Evolutionary conservation across 2,797 vertebrate species (phyloP).

Genomic region (Parotocinclus haroldoi): DNA sequence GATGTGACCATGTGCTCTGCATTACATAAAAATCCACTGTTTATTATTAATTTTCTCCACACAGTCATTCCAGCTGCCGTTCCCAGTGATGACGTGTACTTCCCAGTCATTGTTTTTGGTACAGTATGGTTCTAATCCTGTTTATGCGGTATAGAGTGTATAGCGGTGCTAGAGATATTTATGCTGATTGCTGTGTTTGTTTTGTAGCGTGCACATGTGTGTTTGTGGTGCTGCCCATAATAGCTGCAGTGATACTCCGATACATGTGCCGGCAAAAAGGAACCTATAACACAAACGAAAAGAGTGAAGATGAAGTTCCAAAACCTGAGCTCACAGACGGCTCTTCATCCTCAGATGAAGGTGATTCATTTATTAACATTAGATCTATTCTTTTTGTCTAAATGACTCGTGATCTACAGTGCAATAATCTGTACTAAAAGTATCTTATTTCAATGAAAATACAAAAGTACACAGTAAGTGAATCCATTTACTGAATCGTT

Average conservation of each 20-base stretch:
- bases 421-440: too few relatives aligned
- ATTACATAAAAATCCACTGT: too few relatives aligned
- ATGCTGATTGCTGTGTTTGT: neutral
- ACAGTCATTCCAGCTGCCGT: too few relatives aligned
- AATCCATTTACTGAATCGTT: too few relatives aligned
- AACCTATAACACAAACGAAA: slow-evolving; percentile 83
- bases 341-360: slow-evolving; percentile 66
- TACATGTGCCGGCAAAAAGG: slow-evolving; percentile 78
- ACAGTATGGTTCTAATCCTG: neutral
- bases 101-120: too few relatives aligned
- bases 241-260: slow-evolving; percentile 62
- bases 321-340: slow-evolving; percentile 68
- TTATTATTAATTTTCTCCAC: too few relatives aligned
- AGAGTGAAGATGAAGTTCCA: slow-evolving; percentile 64
- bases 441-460: too few relatives aligned
- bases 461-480: too few relatives aligned
- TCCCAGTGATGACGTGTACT: too few relatives aligned
- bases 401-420: neutral
- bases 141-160: neutral
- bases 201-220: neutral
- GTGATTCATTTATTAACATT: slow-evolving; percentile 19
- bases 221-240: slow-evolving; percentile 66
- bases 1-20: too few relatives aligned
- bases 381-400: neutral
- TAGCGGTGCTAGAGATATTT: neutral